Evolutionary conservation across 2,797 vertebrate genomes (phyloP).

Genomic region (Menidia menidia): DNA sequence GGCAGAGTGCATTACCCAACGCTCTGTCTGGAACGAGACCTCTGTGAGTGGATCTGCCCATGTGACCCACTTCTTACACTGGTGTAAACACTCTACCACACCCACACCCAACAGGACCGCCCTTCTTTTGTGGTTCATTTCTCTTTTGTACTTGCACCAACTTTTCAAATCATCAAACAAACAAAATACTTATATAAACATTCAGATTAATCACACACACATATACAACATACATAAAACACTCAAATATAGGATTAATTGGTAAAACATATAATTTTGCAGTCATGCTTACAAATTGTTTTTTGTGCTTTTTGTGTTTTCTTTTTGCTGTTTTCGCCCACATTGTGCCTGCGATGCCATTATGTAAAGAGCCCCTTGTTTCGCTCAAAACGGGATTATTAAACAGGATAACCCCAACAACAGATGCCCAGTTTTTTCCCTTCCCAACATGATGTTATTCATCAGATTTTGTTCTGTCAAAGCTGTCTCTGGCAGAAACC

Average conservation of each 20-base stretch:
- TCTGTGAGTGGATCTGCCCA: slow-evolving; percentile 32
- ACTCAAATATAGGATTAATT: slow-evolving; percentile 17
- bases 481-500: background rate
- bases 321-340: background rate
- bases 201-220: slow-evolving; percentile 30
- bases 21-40: slow-evolving; percentile 32
- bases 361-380: slow-evolving; percentile 22
- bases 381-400: slow-evolving; percentile 16
- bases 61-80: slow-evolving; percentile 55
- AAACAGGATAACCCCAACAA: background rate
- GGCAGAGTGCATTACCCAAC: slow-evolving; percentile 39
- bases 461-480: background rate
- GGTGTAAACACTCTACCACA: slow-evolving; percentile 30
- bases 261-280: slow-evolving; percentile 28
- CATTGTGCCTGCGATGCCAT: background rate
- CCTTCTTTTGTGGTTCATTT: background rate
- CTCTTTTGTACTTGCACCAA: no score
- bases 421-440: slow-evolving; percentile 14
- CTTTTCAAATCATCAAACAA: background rate
- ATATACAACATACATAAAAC: no score
- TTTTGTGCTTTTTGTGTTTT: background rate
- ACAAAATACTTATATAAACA: background rate
- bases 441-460: background rate
- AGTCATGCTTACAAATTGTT: slow-evolving; percentile 26
- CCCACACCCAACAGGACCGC: slow-evolving; percentile 4